Percentiles rank a stretch among this genome's conserved stretches.
Evolutionary conservation across 2,113 vertebrate genomes (phyloP).

Genomic region (Furnarius figulus): DNA sequence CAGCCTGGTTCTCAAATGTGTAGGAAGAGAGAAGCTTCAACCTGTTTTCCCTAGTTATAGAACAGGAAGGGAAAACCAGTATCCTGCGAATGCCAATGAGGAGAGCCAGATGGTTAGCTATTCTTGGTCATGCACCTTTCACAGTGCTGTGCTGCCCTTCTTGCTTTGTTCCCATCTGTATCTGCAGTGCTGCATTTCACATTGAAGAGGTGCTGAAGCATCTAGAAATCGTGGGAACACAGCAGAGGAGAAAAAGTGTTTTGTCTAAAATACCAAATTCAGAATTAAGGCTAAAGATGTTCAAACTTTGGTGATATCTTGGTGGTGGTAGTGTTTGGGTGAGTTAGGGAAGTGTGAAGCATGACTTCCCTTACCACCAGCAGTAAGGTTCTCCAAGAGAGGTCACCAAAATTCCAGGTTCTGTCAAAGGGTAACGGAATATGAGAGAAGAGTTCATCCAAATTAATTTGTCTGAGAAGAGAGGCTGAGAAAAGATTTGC

Average conservation of each 20-base stretch:
- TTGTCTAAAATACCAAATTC: not conserved
- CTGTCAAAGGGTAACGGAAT: not conserved
- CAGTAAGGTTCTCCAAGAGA: not conserved
- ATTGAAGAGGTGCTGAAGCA: not conserved
- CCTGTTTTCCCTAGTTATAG: not conserved
- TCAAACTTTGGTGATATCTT: not conserved
- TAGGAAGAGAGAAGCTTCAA: not conserved
- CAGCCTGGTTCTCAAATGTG: not conserved
- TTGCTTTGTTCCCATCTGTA: not conserved
- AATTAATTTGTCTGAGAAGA: not conserved
- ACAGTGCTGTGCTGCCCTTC: slow-evolving; percentile 1
- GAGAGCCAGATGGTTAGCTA: not conserved
- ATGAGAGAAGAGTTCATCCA: not conserved
- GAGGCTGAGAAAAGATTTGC: not conserved
- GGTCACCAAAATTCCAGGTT: not conserved
- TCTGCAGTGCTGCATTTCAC: not conserved
- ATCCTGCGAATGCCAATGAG: not conserved
- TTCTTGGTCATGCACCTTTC: not conserved
- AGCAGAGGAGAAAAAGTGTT: not conserved
- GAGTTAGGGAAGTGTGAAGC: not conserved
- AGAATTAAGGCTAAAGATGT: not conserved
- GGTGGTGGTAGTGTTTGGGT: not conserved
- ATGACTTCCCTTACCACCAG: not conserved
- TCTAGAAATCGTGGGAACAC: not conserved
- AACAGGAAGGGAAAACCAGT: not conserved